A percentile compares a stretch with the other conserved stretches of the same genome.
Evolutionary conservation across 2,888 invertebrate genomes (phyloP).

Genomic region (Hydropsyche betteni): DNA sequence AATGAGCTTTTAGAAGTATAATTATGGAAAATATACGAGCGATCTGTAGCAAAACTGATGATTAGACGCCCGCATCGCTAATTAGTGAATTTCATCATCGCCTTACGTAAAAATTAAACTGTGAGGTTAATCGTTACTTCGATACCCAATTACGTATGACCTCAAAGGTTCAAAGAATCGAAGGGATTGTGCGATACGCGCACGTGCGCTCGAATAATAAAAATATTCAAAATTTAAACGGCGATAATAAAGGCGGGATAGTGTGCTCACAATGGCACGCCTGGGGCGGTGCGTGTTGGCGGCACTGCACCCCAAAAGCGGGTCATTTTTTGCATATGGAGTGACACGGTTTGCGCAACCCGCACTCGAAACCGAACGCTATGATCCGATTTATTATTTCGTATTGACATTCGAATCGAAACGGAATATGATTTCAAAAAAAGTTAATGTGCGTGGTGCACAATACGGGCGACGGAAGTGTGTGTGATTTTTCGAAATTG

Average conservation of each 20-base stretch:
- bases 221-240: no score
- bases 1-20: no score
- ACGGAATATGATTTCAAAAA: no score
- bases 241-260: no score
- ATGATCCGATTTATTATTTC: slow-evolving; percentile 19
- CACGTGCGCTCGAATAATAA: background rate
- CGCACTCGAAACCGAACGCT: background rate
- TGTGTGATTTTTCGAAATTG: no score
- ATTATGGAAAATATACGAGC: no score
- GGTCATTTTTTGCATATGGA: slow-evolving; percentile 33
- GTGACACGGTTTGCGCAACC: slow-evolving; percentile 23
- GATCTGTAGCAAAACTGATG: no score
- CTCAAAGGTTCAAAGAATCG: slow-evolving; percentile 8
- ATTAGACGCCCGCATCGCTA: background rate
- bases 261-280: slow-evolving; percentile 16
- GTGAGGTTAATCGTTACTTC: slow-evolving; percentile 1
- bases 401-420: no score
- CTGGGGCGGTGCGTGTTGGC: slow-evolving; percentile 20
- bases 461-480: no score
- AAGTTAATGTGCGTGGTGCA: no score
- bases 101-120: slow-evolving; percentile 8
- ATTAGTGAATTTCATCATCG: slow-evolving; percentile 6
- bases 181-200: background rate
- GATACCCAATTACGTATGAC: slow-evolving; percentile 9
- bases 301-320: slow-evolving; percentile 25